Evolutionary conservation across 2,888 invertebrate species (phyloP), one percentile per base, ranked within the genome.

Genomic region (Agrilus cyanescens): DNA sequence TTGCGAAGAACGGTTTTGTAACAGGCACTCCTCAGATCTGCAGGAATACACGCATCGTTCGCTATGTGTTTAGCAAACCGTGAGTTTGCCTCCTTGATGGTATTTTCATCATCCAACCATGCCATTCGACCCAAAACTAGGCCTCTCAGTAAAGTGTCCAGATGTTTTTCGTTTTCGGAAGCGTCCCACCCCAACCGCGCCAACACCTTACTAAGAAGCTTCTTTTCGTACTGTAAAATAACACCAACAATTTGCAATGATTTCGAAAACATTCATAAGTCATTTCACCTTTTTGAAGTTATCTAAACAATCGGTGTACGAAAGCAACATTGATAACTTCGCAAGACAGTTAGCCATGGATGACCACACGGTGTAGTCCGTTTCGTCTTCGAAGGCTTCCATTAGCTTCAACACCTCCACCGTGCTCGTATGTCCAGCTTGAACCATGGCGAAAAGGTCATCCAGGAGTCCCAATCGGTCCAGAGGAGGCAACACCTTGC

Each of bases 341-440:
- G 78, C 74, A 41, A 93, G 68, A 55, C 85, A 84, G 60, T 82
- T 83, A 33, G 80, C 77, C 51, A 90, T 80, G 1, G 82, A 82
- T 8, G 81, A 83, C 94, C 95, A 96, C 1, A 95, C 95, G 0
- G 93, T 90, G 69, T 85, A 95, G 66, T 94, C 87, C 34, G 79
- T 80, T 65, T 95, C 93, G 51, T 83, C 78, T 48, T 76, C 74
- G 63, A 83, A 91, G 0, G 90, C 87, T 54, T 82, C 78, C 61
- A 91, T 80, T 10, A 95, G 71, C 58, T 83, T 79, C 39, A 96
- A 68, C 1, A 85, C 82, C 61, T 88, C 82, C 0, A 81, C 80
- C 12, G 90, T 87, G 42, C 82, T 77, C 3, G 82, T 76, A 50
- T 81, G 76, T 1, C 94, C 94, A 7, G 91, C 84, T 69, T 85